Percentiles rank a stretch among this genome's conserved stretches.
Evolutionary conservation across 2,888 invertebrate species (phyloP).

Genomic region (Euzetes globulus): DNA sequence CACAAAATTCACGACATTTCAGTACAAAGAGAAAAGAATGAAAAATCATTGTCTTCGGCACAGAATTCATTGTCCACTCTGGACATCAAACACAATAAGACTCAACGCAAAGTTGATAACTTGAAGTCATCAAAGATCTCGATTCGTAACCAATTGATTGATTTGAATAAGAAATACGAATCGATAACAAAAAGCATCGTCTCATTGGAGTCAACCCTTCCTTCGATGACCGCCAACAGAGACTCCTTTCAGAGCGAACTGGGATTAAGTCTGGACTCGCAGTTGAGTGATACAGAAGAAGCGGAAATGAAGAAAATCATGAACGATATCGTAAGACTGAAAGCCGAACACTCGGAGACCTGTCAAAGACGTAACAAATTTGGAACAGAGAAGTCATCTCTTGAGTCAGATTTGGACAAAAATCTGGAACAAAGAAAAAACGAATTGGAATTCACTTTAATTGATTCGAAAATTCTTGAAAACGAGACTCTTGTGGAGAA

Average conservation of each 20-base stretch:
- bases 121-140: slow-evolving; percentile 95
- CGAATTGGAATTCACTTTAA: slow-evolving; percentile 74
- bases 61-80: slow-evolving; percentile 67
- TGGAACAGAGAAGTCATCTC: slow-evolving; percentile 91
- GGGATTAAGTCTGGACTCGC: slow-evolving; percentile 79
- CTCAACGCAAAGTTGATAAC: slow-evolving; percentile 93
- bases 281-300: slow-evolving; percentile 85
- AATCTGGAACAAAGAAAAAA: slow-evolving; percentile 86
- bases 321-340: slow-evolving; percentile 83
- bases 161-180: slow-evolving; percentile 76
- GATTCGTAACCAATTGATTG: slow-evolving; percentile 88
- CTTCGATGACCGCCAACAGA: slow-evolving; percentile 91
- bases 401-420: slow-evolving; percentile 90
- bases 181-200: slow-evolving; percentile 82
- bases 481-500: slow-evolving; percentile 77
- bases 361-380: slow-evolving; percentile 86
- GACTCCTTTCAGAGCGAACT: slow-evolving; percentile 86
- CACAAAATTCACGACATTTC: neutral
- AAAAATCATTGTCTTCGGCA: slow-evolving; percentile 60
- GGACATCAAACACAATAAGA: slow-evolving; percentile 54
- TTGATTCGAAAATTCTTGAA: slow-evolving; percentile 91
- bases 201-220: slow-evolving; percentile 84
- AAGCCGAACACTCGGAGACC: slow-evolving; percentile 89
- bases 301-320: slow-evolving; percentile 81
- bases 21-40: slow-evolving; percentile 53